Evolutionary conservation across 2,888 invertebrate genomes (phyloP), one percentile per base, ranked within the genome.

Genomic region (Seira ritae): DNA sequence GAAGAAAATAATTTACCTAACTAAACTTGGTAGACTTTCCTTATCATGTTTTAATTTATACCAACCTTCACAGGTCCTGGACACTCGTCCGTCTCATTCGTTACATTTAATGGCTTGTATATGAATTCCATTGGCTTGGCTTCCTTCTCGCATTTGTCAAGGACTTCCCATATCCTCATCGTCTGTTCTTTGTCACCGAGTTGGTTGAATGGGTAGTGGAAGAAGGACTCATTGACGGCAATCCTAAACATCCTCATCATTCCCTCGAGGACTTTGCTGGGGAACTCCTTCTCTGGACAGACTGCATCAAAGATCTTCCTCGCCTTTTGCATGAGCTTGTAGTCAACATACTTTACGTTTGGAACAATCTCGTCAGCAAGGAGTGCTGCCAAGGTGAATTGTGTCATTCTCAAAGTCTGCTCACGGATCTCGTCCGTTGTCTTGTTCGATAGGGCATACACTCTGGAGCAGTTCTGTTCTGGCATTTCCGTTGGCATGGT

Each of bases 161-260:
- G 60, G n/a, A 72, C 65, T 0, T 31, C 62, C 0, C 46, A 12
- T 20, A 87, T 84, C 20, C 23, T 31, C 0, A 6, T 24, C 0
- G 80, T 80, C 42, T 78, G 75, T 0, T 24, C n/a, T 2, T 67
- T 75, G 1, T 69, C 74, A 0, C 75, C 76, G 1, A 22, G 50
- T 65, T 84, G 78, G 42, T 80, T 15, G 66, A 79, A 84, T 4
- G 87, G 87, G 55, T 87, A 85, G 22, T 72, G 69, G 3, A 77
- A 67, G 15, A 86, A 67, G 60, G 83, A 80, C 60, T 87, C 87
- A 50, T 72, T 80, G 0, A 87, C 46, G 1, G 83, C 86, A 10
- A 84, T 76, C 20, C 87, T 68, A 46, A 87, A 87, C 87, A 87
- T 87, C 62, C 85, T 50, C 1, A 86, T 31, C 50, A 87, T 24